A percentile compares a stretch with the other conserved stretches of the same genome.
phyloP scores from a whole-genome alignment of 2,797 vertebrate species.

The Apogon talboti region DNA sequence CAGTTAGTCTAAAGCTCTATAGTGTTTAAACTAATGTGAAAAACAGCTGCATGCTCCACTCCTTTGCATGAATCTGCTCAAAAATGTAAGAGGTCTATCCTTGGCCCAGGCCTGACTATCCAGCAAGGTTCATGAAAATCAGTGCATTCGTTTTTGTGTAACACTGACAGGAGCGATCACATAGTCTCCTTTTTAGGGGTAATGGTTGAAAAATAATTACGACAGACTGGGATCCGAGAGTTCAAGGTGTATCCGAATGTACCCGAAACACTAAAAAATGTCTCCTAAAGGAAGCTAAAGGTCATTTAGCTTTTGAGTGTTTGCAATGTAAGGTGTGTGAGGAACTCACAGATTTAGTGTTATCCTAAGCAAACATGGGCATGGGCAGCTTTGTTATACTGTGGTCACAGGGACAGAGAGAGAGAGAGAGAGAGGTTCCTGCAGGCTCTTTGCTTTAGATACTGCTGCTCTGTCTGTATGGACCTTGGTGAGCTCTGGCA shows the following conservation, averaged over 20 bases:
- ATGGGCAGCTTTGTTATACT: slow-evolving; percentile 24
- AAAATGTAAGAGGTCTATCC: too few species aligned
- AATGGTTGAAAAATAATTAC: too few species aligned
- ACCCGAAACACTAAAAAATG: background rate
- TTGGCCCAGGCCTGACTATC: too few species aligned
- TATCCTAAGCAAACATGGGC: slow-evolving; percentile 62
- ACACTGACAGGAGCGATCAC: too few species aligned
- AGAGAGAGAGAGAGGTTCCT: slow-evolving; percentile 20
- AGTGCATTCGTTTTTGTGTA: too few species aligned
- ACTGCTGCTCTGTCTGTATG: slow-evolving; percentile 3
- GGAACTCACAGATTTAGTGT: slow-evolving; percentile 45
- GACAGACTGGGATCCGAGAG: background rate
- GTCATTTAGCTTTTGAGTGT: slow-evolving; percentile 24
- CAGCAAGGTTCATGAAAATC: too few species aligned
- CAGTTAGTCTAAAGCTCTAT: too few species aligned
- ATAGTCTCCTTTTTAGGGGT: too few species aligned
- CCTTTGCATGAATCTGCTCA: too few species aligned
- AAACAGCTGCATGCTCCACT: too few species aligned
- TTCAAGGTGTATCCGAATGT: background rate
- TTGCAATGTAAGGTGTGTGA: slow-evolving; percentile 48
- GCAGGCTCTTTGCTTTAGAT: slow-evolving; percentile 21
- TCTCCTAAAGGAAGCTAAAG: slow-evolving; percentile 5
- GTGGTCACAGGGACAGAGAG: slow-evolving; percentile 25
- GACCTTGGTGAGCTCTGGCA: slow-evolving; percentile 24
- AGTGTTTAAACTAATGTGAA: too few species aligned